These are phyloP conservation scores for Philereme transversata DNA, from an alignment of 2,888 invertebrate genomes.

Conservation along the genomic window DNA sequence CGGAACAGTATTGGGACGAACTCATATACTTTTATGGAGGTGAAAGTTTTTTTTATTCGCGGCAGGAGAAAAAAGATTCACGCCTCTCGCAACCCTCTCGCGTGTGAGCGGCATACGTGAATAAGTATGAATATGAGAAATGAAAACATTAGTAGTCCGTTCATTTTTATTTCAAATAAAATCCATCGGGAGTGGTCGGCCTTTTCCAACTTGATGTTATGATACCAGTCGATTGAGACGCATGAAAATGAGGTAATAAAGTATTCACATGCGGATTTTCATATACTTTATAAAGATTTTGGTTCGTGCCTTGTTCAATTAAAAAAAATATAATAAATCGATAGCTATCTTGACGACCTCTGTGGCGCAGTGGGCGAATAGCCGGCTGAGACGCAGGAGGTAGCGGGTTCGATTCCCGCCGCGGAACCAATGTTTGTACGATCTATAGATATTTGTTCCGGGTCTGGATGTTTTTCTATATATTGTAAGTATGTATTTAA, in stretches of 20 bases:
- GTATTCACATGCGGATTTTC: slow-evolving; percentile 32
- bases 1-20: slow-evolving; percentile 80
- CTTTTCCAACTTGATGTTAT: slow-evolving; percentile 46
- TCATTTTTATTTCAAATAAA: slow-evolving; percentile 56
- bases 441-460: too few relatives aligned
- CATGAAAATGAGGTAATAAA: slow-evolving; percentile 39
- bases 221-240: slow-evolving; percentile 40
- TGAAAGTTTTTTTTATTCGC: slow-evolving; percentile 77
- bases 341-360: too few relatives aligned
- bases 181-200: slow-evolving; percentile 47
- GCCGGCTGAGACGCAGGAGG: too few relatives aligned
- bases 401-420: too few relatives aligned
- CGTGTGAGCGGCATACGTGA: slow-evolving; percentile 68
- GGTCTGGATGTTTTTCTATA: too few relatives aligned
- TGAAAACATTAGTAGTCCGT: slow-evolving; percentile 64
- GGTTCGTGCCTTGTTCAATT: slow-evolving; percentile 15
- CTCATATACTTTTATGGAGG: slow-evolving; percentile 81
- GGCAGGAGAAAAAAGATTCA: slow-evolving; percentile 76
- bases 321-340: slow-evolving; percentile 1
- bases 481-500: too few relatives aligned
- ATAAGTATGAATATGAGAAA: slow-evolving; percentile 63
- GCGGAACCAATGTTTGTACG: too few relatives aligned
- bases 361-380: too few relatives aligned
- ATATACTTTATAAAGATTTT: slow-evolving; percentile 23
- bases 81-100: slow-evolving; percentile 56